Conservation (phyloP, 1,140 invertebrate species). For the Drepana arcuata region DNA sequence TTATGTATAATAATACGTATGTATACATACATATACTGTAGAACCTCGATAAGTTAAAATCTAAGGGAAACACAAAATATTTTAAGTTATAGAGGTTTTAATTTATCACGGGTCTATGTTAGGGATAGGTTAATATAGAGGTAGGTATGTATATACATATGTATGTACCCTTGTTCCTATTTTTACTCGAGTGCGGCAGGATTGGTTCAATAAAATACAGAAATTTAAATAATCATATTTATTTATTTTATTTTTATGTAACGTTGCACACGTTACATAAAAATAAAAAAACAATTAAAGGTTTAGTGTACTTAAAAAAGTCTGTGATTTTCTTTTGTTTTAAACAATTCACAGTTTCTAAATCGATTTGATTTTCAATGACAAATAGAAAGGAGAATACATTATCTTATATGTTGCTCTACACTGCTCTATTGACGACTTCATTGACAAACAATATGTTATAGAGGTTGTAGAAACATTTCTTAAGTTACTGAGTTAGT, state of each 20-base stretch:
- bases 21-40: too few species aligned
- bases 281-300: neutral
- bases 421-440: too few species aligned
- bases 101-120: neutral
- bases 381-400: too few species aligned
- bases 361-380: too few species aligned
- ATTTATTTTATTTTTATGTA: neutral
- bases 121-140: slow-evolving; percentile 5
- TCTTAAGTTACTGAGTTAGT: too few species aligned
- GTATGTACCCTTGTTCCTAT: too few species aligned
- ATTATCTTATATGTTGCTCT: too few species aligned
- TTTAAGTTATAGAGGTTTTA: slow-evolving; percentile 4
- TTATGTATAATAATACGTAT: too few species aligned
- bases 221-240: neutral
- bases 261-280: too few species aligned
- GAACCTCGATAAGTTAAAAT: slow-evolving; percentile 1
- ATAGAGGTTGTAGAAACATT: neutral
- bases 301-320: neutral
- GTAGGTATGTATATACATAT: neutral
- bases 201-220: too few species aligned
- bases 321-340: neutral
- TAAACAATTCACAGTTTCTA: neutral
- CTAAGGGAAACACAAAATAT: slow-evolving; percentile 7
- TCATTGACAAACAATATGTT: too few species aligned
- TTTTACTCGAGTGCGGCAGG: too few species aligned